Base-by-base conservation (phyloP, 2,888 invertebrate species). In the Camponotus fellah region DNA sequence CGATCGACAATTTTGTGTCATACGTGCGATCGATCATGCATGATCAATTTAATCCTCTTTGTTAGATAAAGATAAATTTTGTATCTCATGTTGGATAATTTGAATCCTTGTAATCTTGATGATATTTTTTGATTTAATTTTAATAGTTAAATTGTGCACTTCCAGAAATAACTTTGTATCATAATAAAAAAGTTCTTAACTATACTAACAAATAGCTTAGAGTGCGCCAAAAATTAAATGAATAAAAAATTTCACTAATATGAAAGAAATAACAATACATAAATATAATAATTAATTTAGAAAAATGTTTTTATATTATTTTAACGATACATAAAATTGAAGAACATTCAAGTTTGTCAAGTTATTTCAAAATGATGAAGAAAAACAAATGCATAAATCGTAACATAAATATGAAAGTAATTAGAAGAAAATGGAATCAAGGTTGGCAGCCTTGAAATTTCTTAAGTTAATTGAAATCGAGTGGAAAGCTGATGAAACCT, bases 401-500 rank as follows among this genome's bases (percentile, higher is more conserved):
- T 49, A 80, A 80, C 17, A 26, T 21, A 12, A n/a, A 26, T 60
- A 49, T 5, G 58, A 62, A 62, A 72, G 37, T 53, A 62, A 80
- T 72, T 80, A 34, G 60, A 60, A 71, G 79, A 60, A 71, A 69
- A 17, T 34, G 43, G 79, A 62, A 80, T 72, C 72, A 60, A 80
- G 79, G 79, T 49, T 46, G 60, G 72, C 79, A 26, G 37, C 60
- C 79, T 80, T 80, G 79, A 80, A 80, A 80, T 72, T 80, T 72
- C 79, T 62, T 71, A n/a, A 72, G 79, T 60, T 80, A 72, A 80
- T 80, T 80, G 79, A 80, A 80, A 80, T 80, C 60, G 79, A 80
- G 72, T 80, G 79, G 79, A 80, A 80, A 80, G 79, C 60, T 80
- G 72, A 80, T 72, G 79, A 62, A 49, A 72, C 60, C 37, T 26